Percentiles rank a stretch among this genome's conserved stretches.
Conservation (phyloP, 2,888 invertebrate species). For the Rhogogaster chlorosoma region DNA sequence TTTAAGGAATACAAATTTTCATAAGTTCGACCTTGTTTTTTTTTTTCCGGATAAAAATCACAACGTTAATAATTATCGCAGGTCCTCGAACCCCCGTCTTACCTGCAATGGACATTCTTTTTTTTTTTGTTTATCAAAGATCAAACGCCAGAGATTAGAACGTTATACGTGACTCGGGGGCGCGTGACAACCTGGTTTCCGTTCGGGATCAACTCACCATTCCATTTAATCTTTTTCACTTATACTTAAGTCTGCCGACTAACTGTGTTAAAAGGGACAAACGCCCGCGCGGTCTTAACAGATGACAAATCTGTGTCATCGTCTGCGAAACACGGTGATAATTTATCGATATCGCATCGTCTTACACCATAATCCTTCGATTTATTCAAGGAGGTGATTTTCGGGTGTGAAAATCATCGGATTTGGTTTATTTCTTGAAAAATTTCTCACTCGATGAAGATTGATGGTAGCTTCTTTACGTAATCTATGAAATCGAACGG, state of each 20-base stretch:
- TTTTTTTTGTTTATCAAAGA: background rate
- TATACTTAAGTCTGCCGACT: background rate
- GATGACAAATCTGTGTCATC: slow-evolving; percentile 33
- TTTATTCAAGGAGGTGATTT: background rate
- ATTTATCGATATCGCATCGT: slow-evolving; percentile 8
- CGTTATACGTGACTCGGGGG: slow-evolving; percentile 7
- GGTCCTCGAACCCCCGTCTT: background rate
- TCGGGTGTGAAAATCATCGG: background rate
- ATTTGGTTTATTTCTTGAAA: no score
- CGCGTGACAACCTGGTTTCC: slow-evolving; percentile 39
- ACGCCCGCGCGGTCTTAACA: background rate
- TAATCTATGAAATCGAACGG: no score
- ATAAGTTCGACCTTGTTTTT: background rate
- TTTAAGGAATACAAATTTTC: background rate
- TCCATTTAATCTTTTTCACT: background rate
- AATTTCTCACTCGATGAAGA: no score
- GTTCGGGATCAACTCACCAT: slow-evolving; percentile 21
- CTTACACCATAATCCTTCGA: background rate
- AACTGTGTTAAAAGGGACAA: background rate
- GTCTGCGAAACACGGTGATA: background rate
- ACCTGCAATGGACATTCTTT: background rate
- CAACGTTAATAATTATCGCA: background rate
- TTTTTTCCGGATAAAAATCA: background rate
- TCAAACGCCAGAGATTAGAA: slow-evolving; percentile 39
- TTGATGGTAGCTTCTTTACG: no score